Conservation (phyloP, 2,113 vertebrate species). For the Typhlomys cinereus region DNA sequence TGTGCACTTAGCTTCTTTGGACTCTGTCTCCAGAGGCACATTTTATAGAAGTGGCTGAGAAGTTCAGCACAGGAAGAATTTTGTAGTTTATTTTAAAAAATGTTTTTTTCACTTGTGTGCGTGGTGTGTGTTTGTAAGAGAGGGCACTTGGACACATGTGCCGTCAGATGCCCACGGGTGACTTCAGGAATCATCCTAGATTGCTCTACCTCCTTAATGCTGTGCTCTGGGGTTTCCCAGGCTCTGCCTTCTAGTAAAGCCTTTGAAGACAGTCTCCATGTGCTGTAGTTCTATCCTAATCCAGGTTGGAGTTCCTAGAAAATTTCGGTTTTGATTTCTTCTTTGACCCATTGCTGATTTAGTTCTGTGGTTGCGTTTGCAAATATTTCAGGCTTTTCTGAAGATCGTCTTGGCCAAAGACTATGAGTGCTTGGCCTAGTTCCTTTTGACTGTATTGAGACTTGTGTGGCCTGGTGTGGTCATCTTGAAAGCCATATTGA, state of each 20-base stretch:
- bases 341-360: not conserved
- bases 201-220: not conserved
- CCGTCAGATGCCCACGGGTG: too few species aligned
- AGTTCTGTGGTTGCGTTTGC: not conserved
- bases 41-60: not conserved
- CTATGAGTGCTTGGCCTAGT: not conserved
- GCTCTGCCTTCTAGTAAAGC: too few species aligned
- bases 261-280: not conserved
- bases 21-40: not conserved
- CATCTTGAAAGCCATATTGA: not conserved
- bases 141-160: too few species aligned
- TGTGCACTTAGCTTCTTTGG: not conserved
- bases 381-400: conserved; percentile 8
- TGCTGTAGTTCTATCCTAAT: not conserved
- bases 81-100: not conserved
- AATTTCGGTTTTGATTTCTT: not conserved
- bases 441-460: not conserved
- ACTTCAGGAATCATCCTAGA: not conserved
- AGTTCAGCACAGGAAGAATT: not conserved
- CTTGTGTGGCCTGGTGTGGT: not conserved
- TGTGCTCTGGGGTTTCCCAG: too few species aligned
- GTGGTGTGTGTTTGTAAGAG: too few species aligned
- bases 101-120: too few species aligned
- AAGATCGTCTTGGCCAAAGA: not conserved
- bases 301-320: conserved; percentile 6